A percentile compares a stretch with the other conserved stretches of the same genome.
phyloP scores from a whole-genome alignment of 2,888 invertebrate species.

The Luperina testacea region DNA sequence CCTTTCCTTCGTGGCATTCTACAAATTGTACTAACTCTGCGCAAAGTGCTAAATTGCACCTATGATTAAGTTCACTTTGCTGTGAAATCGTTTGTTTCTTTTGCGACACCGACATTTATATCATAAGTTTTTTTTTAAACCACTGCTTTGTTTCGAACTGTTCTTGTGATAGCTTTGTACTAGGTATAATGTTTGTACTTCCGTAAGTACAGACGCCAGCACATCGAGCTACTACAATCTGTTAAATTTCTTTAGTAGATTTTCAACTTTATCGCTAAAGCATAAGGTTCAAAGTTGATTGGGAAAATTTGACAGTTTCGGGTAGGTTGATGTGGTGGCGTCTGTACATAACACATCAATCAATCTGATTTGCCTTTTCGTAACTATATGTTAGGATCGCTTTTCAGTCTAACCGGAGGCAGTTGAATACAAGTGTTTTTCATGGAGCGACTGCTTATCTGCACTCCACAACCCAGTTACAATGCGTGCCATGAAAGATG shows the following conservation, averaged over 20 bases:
- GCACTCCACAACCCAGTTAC: background rate
- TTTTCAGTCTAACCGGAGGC: background rate
- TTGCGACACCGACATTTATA: conserved; percentile 8
- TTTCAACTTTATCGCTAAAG: no score
- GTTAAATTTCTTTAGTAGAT: no score
- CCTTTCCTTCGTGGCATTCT: conserved; percentile 26
- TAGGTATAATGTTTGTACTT: background rate
- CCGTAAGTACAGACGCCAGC: no score
- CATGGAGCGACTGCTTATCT: background rate
- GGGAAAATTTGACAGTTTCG: no score
- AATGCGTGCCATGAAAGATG: no score
- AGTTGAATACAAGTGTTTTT: background rate
- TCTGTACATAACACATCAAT: no score
- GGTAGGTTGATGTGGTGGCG: no score
- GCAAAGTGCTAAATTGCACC: conserved; percentile 56
- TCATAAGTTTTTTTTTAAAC: background rate
- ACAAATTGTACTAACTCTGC: conserved; percentile 30
- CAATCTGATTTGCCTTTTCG: no score
- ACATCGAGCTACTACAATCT: no score
- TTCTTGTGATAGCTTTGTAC: background rate
- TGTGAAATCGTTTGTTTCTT: conserved; percentile 49
- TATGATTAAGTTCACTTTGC: conserved; percentile 47
- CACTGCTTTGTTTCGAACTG: background rate
- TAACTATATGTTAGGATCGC: background rate
- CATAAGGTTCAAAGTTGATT: no score